Conservation (phyloP, 2,797 vertebrate genomes). For the Epinephelus awoara region DNA sequence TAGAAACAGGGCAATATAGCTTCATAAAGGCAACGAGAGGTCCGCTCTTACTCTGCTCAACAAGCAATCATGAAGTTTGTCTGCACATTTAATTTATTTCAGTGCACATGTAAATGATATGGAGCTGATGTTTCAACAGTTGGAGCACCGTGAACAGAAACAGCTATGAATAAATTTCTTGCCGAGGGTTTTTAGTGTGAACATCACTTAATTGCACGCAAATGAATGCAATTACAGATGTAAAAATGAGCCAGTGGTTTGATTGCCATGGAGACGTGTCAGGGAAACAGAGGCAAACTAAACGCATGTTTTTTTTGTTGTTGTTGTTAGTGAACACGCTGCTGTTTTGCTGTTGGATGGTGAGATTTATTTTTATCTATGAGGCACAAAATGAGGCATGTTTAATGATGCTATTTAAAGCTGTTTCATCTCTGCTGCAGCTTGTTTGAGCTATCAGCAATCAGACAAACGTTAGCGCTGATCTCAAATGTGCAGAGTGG, state of each 20-base stretch:
- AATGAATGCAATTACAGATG: constrained; percentile 50
- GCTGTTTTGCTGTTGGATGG: background rate
- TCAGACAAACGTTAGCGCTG: constrained; percentile 16
- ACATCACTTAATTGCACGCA: constrained; percentile 35
- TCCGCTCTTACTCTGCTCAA: background rate
- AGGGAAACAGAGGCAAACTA: background rate
- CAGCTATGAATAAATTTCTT: constrained; percentile 39
- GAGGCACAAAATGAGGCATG: constrained; percentile 15
- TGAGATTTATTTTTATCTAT: constrained; percentile 32
- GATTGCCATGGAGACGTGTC: constrained; percentile 38
- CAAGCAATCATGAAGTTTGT: constrained; percentile 16
- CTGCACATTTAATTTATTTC: constrained; percentile 39
- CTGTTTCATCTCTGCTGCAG: constrained; percentile 20
- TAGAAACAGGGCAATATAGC: constrained; percentile 17
- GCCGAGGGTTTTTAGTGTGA: constrained; percentile 22
- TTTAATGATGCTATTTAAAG: constrained; percentile 43
- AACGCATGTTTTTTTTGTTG: constrained; percentile 7
- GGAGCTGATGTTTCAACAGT: constrained; percentile 33
- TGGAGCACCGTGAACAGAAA: background rate
- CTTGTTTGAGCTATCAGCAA: constrained; percentile 24
- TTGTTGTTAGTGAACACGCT: constrained; percentile 3
- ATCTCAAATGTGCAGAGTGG: background rate
- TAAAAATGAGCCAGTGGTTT: constrained; percentile 41
- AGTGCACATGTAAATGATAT: constrained; percentile 17
- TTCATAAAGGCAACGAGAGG: background rate